A percentile compares a stretch with the other conserved stretches of the same genome.
phyloP scores from a whole-genome alignment of 2,113 vertebrate species.

The Rhegmatorhina hoffmannsi region DNA sequence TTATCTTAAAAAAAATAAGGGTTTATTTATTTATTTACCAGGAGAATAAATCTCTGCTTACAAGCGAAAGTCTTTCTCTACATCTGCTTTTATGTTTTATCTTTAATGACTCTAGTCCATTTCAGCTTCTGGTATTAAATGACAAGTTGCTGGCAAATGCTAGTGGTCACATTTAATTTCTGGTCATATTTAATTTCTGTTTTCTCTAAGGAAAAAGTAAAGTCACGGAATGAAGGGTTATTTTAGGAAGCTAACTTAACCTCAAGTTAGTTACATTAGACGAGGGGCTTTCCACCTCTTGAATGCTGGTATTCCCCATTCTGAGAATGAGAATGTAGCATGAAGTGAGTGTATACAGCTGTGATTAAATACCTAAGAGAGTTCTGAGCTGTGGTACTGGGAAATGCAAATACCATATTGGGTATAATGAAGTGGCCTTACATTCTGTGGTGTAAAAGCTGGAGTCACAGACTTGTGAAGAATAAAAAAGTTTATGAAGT shows the following conservation, averaged over 20 bases:
- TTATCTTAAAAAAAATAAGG: not conserved
- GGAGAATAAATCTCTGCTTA: not conserved
- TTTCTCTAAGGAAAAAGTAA: not conserved
- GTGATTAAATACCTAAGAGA: slow-evolving; percentile 32
- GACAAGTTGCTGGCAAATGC: not conserved
- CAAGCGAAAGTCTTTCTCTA: not conserved
- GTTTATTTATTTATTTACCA: not conserved
- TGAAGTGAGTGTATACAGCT: not conserved
- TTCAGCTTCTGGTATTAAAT: not conserved
- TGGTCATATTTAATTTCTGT: not conserved
- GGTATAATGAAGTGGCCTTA: not conserved
- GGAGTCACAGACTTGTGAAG: not conserved
- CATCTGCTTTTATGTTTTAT: not conserved
- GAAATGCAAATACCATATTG: not conserved
- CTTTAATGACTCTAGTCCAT: not conserved
- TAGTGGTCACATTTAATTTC: not conserved
- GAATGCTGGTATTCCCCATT: not conserved
- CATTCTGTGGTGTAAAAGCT: not conserved
- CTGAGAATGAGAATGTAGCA: not conserved
- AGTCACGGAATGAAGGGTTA: not conserved
- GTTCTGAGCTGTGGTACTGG: not conserved
- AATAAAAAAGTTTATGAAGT: not conserved
- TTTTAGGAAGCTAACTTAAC: slow-evolving; percentile 38
- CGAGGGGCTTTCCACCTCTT: slow-evolving; percentile 14
- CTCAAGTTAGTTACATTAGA: slow-evolving; percentile 8